Percentiles rank a stretch among this genome's conserved stretches.
These are phyloP conservation scores for Aphidius gifuensis DNA, from an alignment of 1,140 invertebrate genomes.

Conservation along the genomic window DNA sequence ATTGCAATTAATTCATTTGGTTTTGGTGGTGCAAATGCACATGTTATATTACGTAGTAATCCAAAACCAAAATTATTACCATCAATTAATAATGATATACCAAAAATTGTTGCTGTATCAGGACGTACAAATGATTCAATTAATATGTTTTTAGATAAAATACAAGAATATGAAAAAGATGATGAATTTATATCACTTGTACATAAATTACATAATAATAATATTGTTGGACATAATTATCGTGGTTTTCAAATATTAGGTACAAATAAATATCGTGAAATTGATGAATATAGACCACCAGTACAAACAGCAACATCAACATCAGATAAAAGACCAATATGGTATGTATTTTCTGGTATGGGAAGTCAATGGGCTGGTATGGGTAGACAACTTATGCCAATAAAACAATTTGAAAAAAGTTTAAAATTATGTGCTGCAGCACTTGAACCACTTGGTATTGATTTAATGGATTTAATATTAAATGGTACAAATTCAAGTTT, in stretches of 20 bases:
- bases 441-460: conserved; percentile 73
- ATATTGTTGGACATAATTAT: conserved; percentile 68
- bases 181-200: conserved; percentile 76
- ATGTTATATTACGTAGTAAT: conserved; percentile 80
- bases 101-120: conserved; percentile 74
- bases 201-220: conserved; percentile 68
- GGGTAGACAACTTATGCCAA: conserved; percentile 77
- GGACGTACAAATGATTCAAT: conserved; percentile 84
- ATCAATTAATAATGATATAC: conserved; percentile 53
- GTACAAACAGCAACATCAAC: conserved; percentile 4
- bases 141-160: conserved; percentile 64
- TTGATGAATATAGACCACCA: conserved; percentile 31
- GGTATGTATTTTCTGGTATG: conserved; percentile 96
- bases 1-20: conserved; percentile 94
- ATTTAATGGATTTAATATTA: conserved; percentile 78
- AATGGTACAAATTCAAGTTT: conserved; percentile 73
- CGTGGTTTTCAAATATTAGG: conserved; percentile 76
- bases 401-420: conserved; percentile 76
- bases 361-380: conserved; percentile 95
- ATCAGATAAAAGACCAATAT: conserved; percentile 73
- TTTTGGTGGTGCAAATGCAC: conserved; percentile 95
- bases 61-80: conserved; percentile 65
- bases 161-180: conserved; percentile 61
- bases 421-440: conserved; percentile 74
- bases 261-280: conserved; percentile 45